Evolutionary conservation across 2,113 vertebrate genomes (phyloP).

Genomic region (Chionodraco myersi): DNA sequence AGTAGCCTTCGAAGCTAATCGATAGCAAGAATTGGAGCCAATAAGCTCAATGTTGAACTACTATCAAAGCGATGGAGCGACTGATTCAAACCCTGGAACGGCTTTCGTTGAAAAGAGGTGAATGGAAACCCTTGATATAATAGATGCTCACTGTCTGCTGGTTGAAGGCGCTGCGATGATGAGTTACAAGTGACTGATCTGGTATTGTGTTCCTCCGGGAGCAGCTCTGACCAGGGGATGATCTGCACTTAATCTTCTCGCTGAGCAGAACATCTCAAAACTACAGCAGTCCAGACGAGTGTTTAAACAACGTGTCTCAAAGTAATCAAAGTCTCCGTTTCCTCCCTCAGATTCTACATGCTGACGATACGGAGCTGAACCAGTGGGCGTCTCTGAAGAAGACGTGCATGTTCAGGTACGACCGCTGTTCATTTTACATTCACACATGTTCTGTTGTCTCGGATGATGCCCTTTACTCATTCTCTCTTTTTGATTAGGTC

Average conservation of each 20-base stretch:
- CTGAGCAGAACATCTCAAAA: constrained; percentile 77
- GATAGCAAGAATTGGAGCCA: no score
- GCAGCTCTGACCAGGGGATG: constrained; percentile 84
- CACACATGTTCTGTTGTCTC: rapidly evolving
- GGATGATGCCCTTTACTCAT: rapidly evolving
- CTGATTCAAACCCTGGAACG: no score
- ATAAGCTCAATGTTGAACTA: no score
- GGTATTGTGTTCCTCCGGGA: constrained; percentile 82
- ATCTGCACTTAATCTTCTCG: constrained; percentile 86
- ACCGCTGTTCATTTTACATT: neutral
- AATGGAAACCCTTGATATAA: no score
- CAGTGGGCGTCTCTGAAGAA: constrained; percentile 92
- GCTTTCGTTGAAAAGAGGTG: no score
- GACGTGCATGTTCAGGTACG: constrained; percentile 93
- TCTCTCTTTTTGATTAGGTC: constrained; percentile 76
- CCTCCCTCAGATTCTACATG: constrained; percentile 84
- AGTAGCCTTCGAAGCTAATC: no score
- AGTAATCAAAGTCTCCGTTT: constrained; percentile 1
- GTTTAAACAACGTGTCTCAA: no score
- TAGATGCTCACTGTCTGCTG: neutral
- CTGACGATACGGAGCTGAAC: constrained; percentile 91
- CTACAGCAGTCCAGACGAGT: neutral
- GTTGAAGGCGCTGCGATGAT: constrained; percentile 76
- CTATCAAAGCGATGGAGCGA: no score
- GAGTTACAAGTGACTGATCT: constrained; percentile 81